phyloP scores from a whole-genome alignment of 2,113 vertebrate species.

The Scopus umbretta region DNA sequence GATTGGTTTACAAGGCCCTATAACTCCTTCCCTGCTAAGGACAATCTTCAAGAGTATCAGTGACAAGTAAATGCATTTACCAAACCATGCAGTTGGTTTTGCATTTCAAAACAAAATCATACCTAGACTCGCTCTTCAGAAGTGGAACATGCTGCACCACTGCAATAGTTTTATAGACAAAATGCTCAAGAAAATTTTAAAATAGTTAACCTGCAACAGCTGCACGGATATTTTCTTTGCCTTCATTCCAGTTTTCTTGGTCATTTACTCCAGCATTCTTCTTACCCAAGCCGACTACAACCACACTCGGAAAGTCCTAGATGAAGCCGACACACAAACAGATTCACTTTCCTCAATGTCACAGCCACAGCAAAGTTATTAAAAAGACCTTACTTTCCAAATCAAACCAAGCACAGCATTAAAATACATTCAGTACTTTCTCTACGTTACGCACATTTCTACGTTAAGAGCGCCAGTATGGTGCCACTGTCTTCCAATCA shows the following conservation, averaged over 20 bases:
- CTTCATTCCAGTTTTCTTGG: constrained; percentile 87
- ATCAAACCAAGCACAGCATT: not conserved
- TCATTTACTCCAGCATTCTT: constrained; percentile 76
- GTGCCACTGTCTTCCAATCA: not conserved
- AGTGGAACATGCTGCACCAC: not conserved
- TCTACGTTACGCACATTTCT: not conserved
- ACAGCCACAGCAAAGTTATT: not conserved
- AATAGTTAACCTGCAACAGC: constrained; percentile 81
- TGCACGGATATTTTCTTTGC: constrained; percentile 88
- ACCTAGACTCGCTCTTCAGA: not conserved
- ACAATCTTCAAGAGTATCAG: not conserved
- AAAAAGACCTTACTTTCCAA: not conserved
- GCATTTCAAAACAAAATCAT: not conserved
- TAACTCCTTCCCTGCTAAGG: not conserved
- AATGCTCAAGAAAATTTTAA: not conserved
- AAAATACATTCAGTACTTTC: not conserved
- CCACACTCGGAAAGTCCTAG: constrained; percentile 89
- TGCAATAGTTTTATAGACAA: not conserved
- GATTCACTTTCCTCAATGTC: not conserved
- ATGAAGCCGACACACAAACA: not conserved
- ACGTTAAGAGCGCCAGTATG: not conserved
- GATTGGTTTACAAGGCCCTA: not conserved
- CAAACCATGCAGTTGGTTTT: not conserved
- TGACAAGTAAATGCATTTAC: not conserved
- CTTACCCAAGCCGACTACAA: constrained; percentile 88